phyloP scores from a whole-genome alignment of 1,140 invertebrate species.

The Fopius arisanus region DNA sequence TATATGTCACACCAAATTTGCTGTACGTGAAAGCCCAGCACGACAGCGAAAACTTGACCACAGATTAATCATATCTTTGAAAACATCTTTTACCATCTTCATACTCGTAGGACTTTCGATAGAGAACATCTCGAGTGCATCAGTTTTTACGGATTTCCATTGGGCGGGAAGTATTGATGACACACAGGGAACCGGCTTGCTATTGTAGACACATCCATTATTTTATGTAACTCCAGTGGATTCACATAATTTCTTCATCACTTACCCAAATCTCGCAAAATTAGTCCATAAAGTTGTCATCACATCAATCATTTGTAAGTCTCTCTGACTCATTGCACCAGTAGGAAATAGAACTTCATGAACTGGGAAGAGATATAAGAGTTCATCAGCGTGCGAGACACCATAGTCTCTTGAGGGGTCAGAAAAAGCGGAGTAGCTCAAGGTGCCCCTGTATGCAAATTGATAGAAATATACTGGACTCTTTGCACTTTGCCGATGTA shows the following conservation, averaged over 20 bases:
- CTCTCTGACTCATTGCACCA: constrained; percentile 55
- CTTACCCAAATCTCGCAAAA: constrained; percentile 74
- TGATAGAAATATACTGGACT: constrained; percentile 72
- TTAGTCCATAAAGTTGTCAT: constrained; percentile 74
- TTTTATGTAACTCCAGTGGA: background rate
- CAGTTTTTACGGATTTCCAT: constrained; percentile 61
- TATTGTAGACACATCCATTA: constrained; percentile 41
- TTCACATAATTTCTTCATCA: background rate
- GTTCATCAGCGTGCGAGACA: constrained; percentile 76
- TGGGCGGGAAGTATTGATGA: constrained; percentile 49
- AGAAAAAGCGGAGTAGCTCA: constrained; percentile 75
- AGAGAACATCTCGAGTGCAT: constrained; percentile 58
- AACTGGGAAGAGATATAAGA: constrained; percentile 77
- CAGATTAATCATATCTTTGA: constrained; percentile 55
- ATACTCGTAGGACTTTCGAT: constrained; percentile 53
- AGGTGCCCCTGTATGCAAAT: constrained; percentile 69
- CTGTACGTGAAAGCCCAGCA: background rate
- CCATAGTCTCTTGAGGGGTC: constrained; percentile 69
- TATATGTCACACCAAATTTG: too few relatives aligned
- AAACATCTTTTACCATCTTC: constrained; percentile 55
- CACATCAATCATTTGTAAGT: constrained; percentile 62
- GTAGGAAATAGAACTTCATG: constrained; percentile 66
- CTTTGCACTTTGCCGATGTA: constrained; percentile 54
- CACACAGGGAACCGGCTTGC: constrained; percentile 63
- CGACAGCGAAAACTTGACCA: constrained; percentile 30